A percentile compares a stretch with the other conserved stretches of the same genome.
Evolutionary conservation across 2,888 invertebrate species (phyloP).

Genomic region (Plebejus argus): DNA sequence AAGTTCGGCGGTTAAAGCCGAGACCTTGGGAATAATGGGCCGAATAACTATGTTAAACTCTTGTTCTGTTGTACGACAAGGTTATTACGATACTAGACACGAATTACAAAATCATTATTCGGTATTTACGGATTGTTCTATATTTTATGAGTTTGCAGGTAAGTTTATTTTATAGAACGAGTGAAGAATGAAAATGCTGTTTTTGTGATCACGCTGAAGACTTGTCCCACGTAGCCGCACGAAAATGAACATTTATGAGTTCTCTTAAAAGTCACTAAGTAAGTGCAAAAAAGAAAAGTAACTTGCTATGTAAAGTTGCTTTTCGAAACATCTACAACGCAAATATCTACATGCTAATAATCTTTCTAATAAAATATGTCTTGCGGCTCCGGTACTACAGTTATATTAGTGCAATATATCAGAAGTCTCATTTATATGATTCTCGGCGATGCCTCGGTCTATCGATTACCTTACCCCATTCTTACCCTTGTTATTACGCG

Average conservation of each 20-base stretch:
- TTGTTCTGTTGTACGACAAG: constrained; percentile 11
- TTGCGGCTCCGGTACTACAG: background rate
- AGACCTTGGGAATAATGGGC: constrained; percentile 53
- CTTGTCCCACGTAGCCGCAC: no score
- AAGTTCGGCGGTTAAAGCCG: constrained; percentile 8
- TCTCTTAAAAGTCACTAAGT: no score
- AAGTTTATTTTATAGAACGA: background rate
- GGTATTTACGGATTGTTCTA: background rate
- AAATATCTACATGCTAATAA: no score
- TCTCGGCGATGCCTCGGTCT: background rate
- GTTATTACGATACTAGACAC: constrained; percentile 9
- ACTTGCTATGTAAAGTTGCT: no score
- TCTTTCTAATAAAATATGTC: background rate
- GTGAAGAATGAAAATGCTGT: no score
- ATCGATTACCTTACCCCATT: constrained; percentile 11
- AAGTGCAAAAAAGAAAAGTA: no score
- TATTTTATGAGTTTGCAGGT: background rate
- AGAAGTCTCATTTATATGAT: background rate
- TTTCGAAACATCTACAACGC: no score
- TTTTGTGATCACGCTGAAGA: no score
- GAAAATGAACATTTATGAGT: no score
- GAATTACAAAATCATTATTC: constrained; percentile 4
- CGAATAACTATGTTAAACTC: constrained; percentile 25
- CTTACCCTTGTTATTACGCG: background rate
- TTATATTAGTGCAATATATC: background rate